Percentiles rank a stretch among this genome's conserved stretches.
Evolutionary conservation across 2,888 invertebrate genomes (phyloP).

Genomic region (Heliconius erato): DNA sequence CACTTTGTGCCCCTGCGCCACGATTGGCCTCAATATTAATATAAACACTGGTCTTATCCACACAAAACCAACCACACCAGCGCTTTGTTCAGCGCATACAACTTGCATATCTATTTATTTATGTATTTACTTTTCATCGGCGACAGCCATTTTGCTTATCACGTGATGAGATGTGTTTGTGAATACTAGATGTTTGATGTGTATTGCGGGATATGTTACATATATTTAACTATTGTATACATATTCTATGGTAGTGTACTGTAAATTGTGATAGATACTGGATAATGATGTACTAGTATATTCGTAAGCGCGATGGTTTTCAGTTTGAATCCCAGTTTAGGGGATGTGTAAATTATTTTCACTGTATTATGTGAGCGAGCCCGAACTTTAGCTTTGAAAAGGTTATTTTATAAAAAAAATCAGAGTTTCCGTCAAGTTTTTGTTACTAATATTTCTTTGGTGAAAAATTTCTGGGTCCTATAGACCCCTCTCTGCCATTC

Average conservation of each 20-base stretch:
- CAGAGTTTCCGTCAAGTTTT: no score
- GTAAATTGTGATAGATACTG: neutral
- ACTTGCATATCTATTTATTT: slow-evolving; percentile 74
- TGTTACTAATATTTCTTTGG: no score
- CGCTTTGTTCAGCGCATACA: slow-evolving; percentile 66
- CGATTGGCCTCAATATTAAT: neutral
- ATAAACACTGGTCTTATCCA: slow-evolving; percentile 56
- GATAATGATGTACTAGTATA: no score
- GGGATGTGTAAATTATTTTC: no score
- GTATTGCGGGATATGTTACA: slow-evolving; percentile 35
- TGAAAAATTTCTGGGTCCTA: no score
- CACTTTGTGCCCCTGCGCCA: no score
- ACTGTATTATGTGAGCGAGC: no score
- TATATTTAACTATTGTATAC: slow-evolving; percentile 10
- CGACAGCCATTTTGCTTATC: slow-evolving; percentile 80
- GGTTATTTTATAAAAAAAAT: no score
- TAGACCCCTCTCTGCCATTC: no score
- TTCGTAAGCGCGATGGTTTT: no score
- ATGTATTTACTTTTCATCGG: slow-evolving; percentile 79
- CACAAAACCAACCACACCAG: slow-evolving; percentile 46
- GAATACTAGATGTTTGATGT: slow-evolving; percentile 49
- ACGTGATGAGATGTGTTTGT: slow-evolving; percentile 65
- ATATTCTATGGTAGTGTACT: slow-evolving; percentile 17
- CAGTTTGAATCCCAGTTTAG: no score
- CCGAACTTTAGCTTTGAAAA: no score